Evolutionary conservation across 2,888 invertebrate genomes (phyloP).

Genomic region (Tuberolachnus salignus): DNA sequence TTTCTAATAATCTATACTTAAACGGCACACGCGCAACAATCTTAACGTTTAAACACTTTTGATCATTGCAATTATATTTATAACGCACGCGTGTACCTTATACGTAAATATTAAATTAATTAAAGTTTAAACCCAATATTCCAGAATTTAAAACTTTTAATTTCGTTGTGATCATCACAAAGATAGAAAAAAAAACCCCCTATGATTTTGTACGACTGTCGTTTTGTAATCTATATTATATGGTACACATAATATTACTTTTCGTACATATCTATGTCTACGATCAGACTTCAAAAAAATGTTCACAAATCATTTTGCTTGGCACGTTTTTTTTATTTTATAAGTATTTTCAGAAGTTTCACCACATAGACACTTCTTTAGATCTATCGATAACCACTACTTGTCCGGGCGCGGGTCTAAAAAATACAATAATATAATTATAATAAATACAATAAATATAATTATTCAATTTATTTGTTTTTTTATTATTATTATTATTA

Average conservation of each 20-base stretch:
- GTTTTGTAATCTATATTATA: constrained; percentile 4
- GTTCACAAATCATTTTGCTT: constrained; percentile 53
- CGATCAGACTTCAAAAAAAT: constrained; percentile 48
- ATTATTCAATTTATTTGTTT: neutral
- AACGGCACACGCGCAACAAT: neutral
- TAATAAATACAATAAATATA: neutral
- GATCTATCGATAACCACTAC: constrained; percentile 33
- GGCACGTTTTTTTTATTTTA: constrained; percentile 32
- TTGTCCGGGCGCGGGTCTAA: constrained; percentile 23
- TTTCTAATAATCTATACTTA: neutral
- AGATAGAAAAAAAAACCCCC: neutral
- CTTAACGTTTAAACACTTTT: constrained; percentile 18
- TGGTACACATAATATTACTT: neutral
- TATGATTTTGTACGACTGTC: constrained; percentile 7
- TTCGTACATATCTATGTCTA: constrained; percentile 17
- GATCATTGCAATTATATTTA: neutral
- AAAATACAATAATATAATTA: no score
- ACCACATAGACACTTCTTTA: constrained; percentile 54
- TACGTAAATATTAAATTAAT: neutral
- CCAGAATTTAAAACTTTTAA: neutral
- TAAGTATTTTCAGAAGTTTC: neutral
- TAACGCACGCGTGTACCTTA: no score
- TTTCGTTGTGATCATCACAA: neutral
- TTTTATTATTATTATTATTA: no score
- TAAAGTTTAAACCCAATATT: neutral